phyloP scores from a whole-genome alignment of 2,797 vertebrate genomes.

The Chiloscyllium punctatum region DNA sequence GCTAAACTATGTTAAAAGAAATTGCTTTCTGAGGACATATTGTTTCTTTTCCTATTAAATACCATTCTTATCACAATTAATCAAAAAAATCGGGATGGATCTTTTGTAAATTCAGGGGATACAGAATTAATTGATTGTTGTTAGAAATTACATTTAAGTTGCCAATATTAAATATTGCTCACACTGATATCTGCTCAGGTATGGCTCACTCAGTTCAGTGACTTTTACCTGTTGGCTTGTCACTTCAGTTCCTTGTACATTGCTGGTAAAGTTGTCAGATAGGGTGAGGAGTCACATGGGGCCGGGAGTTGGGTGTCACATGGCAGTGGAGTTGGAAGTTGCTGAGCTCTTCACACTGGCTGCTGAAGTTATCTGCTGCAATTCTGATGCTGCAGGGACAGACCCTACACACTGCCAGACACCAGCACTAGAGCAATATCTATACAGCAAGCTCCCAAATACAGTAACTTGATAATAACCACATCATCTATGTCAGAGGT shows the following conservation, averaged over 20 bases:
- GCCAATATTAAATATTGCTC: background rate
- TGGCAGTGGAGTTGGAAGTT: too few species aligned
- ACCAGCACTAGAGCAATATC: too few species aligned
- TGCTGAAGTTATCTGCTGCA: too few species aligned
- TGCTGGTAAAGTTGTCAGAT: too few species aligned
- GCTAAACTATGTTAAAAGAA: constrained; percentile 46
- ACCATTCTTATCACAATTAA: constrained; percentile 41
- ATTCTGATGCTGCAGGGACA: too few species aligned
- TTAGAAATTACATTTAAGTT: background rate
- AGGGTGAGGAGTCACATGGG: too few species aligned
- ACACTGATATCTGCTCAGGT: background rate
- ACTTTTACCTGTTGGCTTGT: background rate
- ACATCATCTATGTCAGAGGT: background rate
- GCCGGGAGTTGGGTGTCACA: too few species aligned
- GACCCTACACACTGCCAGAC: too few species aligned
- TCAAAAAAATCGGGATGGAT: constrained; percentile 37
- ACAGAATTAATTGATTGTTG: background rate
- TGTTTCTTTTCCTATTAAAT: constrained; percentile 6
- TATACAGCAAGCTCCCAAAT: background rate
- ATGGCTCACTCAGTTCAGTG: background rate
- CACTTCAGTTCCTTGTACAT: background rate
- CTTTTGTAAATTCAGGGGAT: constrained; percentile 41
- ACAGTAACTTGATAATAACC: background rate
- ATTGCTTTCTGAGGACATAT: constrained; percentile 40
- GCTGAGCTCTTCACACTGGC: too few species aligned